Evolutionary conservation across 1,140 invertebrate genomes (phyloP).

Genomic region (Aleiodes sp.): DNA sequence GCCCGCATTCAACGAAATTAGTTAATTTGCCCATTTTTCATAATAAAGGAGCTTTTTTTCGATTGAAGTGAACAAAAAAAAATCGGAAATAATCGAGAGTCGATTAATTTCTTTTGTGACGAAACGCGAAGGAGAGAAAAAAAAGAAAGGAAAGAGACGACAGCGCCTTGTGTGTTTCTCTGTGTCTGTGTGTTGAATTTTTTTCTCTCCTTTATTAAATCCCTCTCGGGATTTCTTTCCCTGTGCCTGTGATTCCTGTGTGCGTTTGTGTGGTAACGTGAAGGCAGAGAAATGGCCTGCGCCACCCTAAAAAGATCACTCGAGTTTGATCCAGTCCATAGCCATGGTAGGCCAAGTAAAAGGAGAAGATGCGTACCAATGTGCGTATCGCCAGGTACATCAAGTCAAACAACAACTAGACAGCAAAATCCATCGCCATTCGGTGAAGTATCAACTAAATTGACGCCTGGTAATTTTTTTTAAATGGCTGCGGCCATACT

Average conservation of each 20-base stretch:
- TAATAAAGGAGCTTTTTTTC: neutral
- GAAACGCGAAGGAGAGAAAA: neutral
- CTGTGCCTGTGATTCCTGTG: no score
- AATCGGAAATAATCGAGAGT: no score
- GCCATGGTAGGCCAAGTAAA: slow-evolving; percentile 81
- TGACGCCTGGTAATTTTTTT: slow-evolving; percentile 81
- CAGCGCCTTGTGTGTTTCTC: slow-evolving; percentile 23
- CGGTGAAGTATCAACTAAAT: slow-evolving; percentile 78
- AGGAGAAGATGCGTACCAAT: slow-evolving; percentile 88
- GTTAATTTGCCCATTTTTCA: neutral
- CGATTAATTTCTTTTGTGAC: no score
- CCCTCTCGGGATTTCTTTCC: no score
- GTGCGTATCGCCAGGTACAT: slow-evolving; percentile 75
- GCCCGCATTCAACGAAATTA: neutral
- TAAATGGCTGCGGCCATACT: slow-evolving; percentile 51
- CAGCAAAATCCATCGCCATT: slow-evolving; percentile 75
- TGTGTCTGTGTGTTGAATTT: slow-evolving; percentile 39
- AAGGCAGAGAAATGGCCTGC: slow-evolving; percentile 84
- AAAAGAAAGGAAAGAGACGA: neutral
- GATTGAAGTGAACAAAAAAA: no score
- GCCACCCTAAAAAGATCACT: slow-evolving; percentile 92
- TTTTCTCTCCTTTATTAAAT: no score
- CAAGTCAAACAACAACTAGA: slow-evolving; percentile 67
- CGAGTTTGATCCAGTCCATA: slow-evolving; percentile 90
- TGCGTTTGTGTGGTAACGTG: slow-evolving; percentile 42